phyloP scores from a whole-genome alignment of 2,113 vertebrate species.

The Pedetes capensis region DNA sequence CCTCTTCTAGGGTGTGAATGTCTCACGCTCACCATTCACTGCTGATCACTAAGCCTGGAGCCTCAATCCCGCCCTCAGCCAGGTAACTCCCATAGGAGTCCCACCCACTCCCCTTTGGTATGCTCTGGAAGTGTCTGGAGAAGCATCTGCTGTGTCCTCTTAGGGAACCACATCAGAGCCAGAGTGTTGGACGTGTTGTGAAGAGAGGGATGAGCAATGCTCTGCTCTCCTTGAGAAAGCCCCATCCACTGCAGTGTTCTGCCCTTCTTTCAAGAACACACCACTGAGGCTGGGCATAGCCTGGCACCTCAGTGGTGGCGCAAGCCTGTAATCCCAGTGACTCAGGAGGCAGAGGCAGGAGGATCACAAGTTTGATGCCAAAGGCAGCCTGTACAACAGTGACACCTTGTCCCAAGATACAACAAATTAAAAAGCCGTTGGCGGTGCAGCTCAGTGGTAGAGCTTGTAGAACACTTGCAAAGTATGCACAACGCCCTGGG shows the following conservation, averaged over 20 bases:
- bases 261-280: neutral
- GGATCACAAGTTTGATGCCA: no score
- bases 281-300: no score
- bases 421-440: no score
- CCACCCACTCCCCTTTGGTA: neutral
- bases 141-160: neutral
- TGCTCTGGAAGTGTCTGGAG: neutral
- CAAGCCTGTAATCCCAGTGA: no score
- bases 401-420: no score
- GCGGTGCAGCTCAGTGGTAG: no score
- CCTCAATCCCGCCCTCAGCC: neutral
- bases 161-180: neutral
- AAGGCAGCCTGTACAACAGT: no score
- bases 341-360: no score
- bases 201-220: neutral
- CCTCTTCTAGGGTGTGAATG: neutral
- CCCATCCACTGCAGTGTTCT: neutral
- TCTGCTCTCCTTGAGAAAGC: neutral
- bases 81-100: neutral
- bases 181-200: neutral
- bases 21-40: neutral
- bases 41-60: neutral
- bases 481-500: no score
- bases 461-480: no score
- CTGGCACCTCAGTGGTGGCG: no score